A percentile compares a stretch with the other conserved stretches of the same genome.
phyloP scores from a whole-genome alignment of 2,888 invertebrate genomes.

The Apotomis turbidana region DNA sequence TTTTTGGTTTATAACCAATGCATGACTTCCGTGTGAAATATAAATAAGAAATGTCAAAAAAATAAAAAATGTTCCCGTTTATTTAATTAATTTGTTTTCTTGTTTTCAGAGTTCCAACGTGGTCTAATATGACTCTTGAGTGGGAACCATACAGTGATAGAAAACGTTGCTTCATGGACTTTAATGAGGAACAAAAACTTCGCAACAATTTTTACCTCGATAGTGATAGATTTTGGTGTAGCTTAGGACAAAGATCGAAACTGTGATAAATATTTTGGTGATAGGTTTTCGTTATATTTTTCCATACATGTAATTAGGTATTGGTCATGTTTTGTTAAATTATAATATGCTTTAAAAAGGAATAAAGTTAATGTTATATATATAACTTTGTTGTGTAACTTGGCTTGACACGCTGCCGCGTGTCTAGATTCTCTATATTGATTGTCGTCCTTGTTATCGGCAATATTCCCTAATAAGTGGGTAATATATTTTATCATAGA shows the following conservation, averaged over 20 bases:
- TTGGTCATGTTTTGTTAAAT: no score
- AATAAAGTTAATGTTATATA: no score
- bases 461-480: no score
- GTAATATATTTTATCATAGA: no score
- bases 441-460: no score
- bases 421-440: no score
- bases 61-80: neutral
- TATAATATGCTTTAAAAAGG: no score
- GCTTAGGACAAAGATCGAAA: conserved; percentile 57
- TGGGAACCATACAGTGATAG: conserved; percentile 65
- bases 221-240: conserved; percentile 48
- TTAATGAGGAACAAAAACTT: conserved; percentile 53
- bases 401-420: no score
- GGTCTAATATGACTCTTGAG: conserved; percentile 55
- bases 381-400: no score
- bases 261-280: conserved; percentile 50
- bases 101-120: conserved; percentile 64
- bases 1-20: no score
- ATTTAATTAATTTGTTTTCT: neutral
- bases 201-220: conserved; percentile 48
- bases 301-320: neutral
- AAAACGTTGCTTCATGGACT: conserved; percentile 54
- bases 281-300: neutral
- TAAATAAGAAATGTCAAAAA: no score
- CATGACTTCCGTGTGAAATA: no score